Evolutionary conservation across 2,797 vertebrate genomes (phyloP), one percentile per base, ranked within the genome.

Genomic region (Morelia viridis): DNA sequence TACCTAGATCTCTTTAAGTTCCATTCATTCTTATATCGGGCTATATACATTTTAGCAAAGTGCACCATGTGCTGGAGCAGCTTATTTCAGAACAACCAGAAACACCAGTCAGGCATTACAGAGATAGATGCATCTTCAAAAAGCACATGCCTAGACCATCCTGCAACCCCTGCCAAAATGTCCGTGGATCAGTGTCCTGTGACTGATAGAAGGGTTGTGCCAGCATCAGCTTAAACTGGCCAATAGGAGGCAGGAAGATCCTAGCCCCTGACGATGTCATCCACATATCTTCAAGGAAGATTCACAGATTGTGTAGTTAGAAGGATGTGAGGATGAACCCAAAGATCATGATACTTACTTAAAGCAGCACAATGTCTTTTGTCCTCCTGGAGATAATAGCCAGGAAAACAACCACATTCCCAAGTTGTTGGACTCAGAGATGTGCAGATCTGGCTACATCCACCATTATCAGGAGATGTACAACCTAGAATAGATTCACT

Each of bases 401-500:
- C 99, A 90, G 98, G 98, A 92, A 98, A 97, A 95, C 99, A 99
- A 64, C 94, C 95, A 95, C 99, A 99, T 90, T 98, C 96, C 99
- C 98, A 99, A 91, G 96, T 96, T 28, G 57, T 95, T 0, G 98
- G 98, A 87, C 95, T 97, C 94, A 98, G 91, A 41, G 97, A 95
- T 90, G 96, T 96, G 92, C 99, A 99, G 90, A 98, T 97, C 96
- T 99, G 99, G 95, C 98, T 99, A 95, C 99, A 99, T 2, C 98
- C 98, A 26, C 98, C 99, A 64, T 98, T 98, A 95, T 99, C 99
- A 95, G 97, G 96, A 62, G 98, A 98, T 0, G 97, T 98, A 94
- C 99, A 99, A 87, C 99, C 99, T 99, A 96, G 91, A 96, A 68
- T 11, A 68, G 7, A n/a, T n/a, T 65, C 46, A 31, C 28, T 19